Evolutionary conservation across 2,113 vertebrate genomes (phyloP).

Genomic region (Daphoenositta chrysoptera): DNA sequence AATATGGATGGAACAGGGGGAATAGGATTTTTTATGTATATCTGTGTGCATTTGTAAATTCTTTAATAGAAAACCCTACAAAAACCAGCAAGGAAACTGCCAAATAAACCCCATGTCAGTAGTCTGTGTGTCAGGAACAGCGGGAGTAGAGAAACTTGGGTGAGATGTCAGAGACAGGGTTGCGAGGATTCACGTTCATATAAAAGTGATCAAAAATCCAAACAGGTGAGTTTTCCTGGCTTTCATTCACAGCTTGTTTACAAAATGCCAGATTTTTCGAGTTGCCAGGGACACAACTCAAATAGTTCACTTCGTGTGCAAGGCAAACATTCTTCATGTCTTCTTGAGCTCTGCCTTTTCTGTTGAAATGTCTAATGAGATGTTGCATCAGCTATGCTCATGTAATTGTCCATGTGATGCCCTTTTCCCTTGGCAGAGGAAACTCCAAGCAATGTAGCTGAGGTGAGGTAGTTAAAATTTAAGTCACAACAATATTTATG

Average conservation of each 20-base stretch:
- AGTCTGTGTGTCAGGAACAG: background rate
- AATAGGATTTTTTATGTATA: background rate
- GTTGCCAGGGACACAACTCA: background rate
- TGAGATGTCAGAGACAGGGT: background rate
- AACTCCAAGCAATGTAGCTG: background rate
- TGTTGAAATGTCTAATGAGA: background rate
- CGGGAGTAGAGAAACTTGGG: background rate
- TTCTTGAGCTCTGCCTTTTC: background rate
- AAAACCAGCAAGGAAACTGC: background rate
- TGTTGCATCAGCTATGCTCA: background rate
- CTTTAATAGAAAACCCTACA: background rate
- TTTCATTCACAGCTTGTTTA: background rate
- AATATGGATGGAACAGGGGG: background rate
- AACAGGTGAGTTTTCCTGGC: background rate
- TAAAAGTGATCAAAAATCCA: background rate
- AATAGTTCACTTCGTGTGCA: background rate
- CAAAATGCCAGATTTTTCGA: background rate
- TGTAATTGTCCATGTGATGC: background rate
- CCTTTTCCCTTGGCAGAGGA: background rate
- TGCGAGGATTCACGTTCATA: background rate
- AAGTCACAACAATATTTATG: background rate
- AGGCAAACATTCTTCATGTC: background rate
- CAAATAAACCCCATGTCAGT: background rate
- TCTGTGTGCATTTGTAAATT: background rate
- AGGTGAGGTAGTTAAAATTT: background rate